Evolutionary conservation across 2,113 vertebrate species (phyloP).

Genomic region (Alosa alosa): DNA sequence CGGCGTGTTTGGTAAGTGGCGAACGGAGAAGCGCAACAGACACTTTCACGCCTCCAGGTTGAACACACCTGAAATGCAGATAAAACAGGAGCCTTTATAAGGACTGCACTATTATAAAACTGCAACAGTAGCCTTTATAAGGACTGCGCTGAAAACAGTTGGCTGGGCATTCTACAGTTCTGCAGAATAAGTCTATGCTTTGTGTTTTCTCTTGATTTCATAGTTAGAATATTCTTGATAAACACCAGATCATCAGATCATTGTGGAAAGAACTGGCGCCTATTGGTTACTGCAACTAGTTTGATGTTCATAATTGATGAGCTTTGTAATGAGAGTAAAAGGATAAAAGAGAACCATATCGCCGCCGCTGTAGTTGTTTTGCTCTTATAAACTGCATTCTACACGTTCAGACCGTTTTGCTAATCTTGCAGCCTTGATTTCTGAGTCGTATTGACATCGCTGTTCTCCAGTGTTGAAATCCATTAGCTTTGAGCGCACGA

Average conservation of each 20-base stretch:
- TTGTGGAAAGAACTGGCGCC: not conserved
- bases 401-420: not conserved
- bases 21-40: not conserved
- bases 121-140: not conserved
- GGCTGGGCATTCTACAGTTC: not conserved
- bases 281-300: not conserved
- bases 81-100: not conserved
- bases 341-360: too few relatives aligned
- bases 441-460: constrained; percentile 18
- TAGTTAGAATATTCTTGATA: not conserved
- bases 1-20: not conserved
- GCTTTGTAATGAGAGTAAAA: not conserved
- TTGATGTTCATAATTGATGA: not conserved
- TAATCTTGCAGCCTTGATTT: not conserved
- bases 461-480: not conserved
- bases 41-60: not conserved
- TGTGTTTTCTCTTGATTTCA: not conserved
- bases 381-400: not conserved
- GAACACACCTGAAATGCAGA: not conserved
- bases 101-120: not conserved
- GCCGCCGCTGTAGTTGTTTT: not conserved
- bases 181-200: not conserved
- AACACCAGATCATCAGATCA: not conserved
- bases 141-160: not conserved
- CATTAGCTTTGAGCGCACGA: constrained; percentile 25